phyloP scores from a whole-genome alignment of 2,888 invertebrate genomes.

The Mactromeris polynyma region DNA sequence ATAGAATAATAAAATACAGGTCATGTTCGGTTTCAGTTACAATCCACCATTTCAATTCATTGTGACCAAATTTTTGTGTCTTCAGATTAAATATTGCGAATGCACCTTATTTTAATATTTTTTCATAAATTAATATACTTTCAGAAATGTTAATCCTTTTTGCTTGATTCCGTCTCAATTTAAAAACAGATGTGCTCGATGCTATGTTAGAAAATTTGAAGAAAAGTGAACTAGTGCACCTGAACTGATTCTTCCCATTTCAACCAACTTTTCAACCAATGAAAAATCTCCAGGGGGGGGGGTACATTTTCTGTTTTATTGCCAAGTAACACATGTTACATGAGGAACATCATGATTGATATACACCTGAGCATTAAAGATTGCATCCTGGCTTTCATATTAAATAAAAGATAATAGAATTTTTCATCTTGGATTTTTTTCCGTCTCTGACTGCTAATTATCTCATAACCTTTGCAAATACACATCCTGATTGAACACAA shows the following conservation, averaged over 20 bases:
- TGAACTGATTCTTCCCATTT: neutral
- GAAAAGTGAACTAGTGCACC: neutral
- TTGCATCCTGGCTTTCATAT: neutral
- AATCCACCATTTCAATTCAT: no score
- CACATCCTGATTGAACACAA: no score
- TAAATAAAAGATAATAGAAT: neutral
- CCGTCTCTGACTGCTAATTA: neutral
- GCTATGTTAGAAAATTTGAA: neutral
- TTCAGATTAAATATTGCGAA: no score
- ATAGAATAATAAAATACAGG: no score
- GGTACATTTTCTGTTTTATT: constrained; percentile 2
- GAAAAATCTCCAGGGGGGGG: neutral
- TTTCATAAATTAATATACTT: no score
- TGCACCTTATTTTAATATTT: no score
- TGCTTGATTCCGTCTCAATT: no score
- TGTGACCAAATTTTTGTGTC: no score
- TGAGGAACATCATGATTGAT: neutral
- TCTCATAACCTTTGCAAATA: no score
- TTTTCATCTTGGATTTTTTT: neutral
- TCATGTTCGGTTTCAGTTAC: no score
- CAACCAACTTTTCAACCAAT: neutral
- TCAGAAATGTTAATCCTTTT: no score
- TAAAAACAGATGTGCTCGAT: neutral
- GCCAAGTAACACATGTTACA: neutral
- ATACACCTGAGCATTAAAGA: neutral